Percentiles rank a stretch among this genome's conserved stretches.
Evolutionary conservation across 2,113 vertebrate species (phyloP).

Genomic region (Antennarius striatus): DNA sequence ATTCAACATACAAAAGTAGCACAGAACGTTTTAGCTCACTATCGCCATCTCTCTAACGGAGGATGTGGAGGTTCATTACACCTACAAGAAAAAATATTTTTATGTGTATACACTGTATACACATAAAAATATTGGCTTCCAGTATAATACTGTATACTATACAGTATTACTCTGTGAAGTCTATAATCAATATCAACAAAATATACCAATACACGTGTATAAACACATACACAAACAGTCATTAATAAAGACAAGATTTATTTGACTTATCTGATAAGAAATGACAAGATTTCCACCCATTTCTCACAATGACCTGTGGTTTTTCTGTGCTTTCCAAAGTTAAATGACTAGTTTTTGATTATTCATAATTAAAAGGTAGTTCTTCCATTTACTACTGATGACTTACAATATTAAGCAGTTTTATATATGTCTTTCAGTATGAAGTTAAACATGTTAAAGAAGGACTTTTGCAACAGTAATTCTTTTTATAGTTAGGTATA

Average conservation of each 20-base stretch:
- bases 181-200: no score
- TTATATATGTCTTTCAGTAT: constrained; percentile 27
- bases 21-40: background rate
- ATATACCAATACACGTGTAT: background rate
- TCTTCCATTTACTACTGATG: constrained; percentile 16
- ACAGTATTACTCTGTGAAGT: no score
- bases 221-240: constrained; percentile 4
- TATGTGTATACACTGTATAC: no score
- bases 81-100: no score
- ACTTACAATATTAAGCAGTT: constrained; percentile 28
- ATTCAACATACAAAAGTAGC: accelerated
- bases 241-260: constrained; percentile 63
- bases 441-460: constrained; percentile 20
- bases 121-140: no score
- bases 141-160: no score
- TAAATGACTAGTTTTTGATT: constrained; percentile 22
- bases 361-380: constrained; percentile 13
- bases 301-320: constrained; percentile 4
- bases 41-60: constrained; percentile 24
- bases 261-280: constrained; percentile 57
- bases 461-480: constrained; percentile 21
- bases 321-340: constrained; percentile 25
- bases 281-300: constrained; percentile 27
- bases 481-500: constrained; percentile 9
- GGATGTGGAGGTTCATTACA: no score